Percentiles rank a stretch among this genome's conserved stretches.
Evolutionary conservation across 1,140 invertebrate species (phyloP).

Genomic region (Onthophagus taurus): DNA sequence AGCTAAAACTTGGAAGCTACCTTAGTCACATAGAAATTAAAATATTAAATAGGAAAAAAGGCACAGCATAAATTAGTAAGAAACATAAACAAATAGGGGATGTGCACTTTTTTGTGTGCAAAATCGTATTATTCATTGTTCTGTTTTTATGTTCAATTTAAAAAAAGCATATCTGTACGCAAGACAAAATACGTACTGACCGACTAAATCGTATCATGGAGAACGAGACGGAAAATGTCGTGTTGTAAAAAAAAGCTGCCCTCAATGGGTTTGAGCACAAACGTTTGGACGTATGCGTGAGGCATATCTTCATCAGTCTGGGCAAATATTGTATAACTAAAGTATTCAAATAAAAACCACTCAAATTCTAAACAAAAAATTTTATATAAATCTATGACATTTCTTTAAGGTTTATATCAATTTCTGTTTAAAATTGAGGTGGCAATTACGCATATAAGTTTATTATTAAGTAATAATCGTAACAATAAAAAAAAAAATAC

Average conservation of each 20-base stretch:
- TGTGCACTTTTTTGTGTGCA: no score
- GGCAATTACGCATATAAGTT: no score
- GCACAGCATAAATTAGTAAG: no score
- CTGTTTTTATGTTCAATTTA: no score
- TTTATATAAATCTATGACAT: background rate
- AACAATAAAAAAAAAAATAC: conserved; percentile 45
- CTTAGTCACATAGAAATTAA: no score
- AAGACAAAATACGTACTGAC: conserved; percentile 6
- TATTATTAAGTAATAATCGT: no score
- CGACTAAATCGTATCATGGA: conserved; percentile 61
- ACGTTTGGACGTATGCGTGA: conserved; percentile 84
- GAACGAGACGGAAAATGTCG: conserved; percentile 79
- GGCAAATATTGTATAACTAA: background rate
- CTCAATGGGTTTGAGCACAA: conserved; percentile 79
- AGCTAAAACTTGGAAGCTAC: no score
- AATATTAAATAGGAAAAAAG: no score
- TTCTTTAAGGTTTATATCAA: no score
- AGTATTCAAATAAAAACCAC: background rate
- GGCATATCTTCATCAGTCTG: conserved; percentile 88
- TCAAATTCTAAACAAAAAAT: background rate
- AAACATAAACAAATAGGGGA: no score
- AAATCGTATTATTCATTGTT: no score
- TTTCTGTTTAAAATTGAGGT: no score
- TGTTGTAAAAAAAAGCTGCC: conserved; percentile 84
- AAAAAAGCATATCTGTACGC: background rate